phyloP scores from a whole-genome alignment of 2,888 invertebrate species.

The Stenoptilia bipunctidactyla region DNA sequence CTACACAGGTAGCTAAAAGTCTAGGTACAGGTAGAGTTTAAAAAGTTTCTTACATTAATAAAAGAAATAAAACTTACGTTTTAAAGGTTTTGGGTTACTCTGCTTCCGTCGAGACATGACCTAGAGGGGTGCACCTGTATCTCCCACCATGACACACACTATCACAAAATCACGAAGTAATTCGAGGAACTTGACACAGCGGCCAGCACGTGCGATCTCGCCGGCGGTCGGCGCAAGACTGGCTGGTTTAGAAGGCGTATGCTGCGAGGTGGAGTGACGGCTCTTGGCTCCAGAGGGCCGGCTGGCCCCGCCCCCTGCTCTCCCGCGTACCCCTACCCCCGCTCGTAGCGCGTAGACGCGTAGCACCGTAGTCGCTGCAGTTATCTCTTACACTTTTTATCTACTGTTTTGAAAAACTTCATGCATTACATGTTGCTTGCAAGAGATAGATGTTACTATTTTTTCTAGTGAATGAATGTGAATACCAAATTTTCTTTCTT shows the following conservation, averaged over 20 bases:
- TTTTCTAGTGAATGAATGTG: no score
- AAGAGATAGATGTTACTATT: no score
- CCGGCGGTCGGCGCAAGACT: conserved; percentile 36
- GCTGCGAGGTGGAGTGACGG: background rate
- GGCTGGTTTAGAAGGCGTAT: conserved; percentile 7
- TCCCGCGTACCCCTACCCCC: conserved; percentile 18
- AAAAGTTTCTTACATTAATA: no score
- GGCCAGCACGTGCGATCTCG: conserved; percentile 23
- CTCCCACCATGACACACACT: conserved; percentile 51
- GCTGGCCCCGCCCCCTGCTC: conserved; percentile 30
- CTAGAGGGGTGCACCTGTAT: conserved; percentile 38
- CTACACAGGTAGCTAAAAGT: no score
- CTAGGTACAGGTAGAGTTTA: no score
- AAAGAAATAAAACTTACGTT: conserved; percentile 86
- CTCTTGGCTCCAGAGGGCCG: background rate
- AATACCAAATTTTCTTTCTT: no score
- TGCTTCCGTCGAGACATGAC: conserved; percentile 95
- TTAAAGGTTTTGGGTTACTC: conserved; percentile 95
- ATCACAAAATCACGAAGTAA: conserved; percentile 22
- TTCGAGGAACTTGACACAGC: conserved; percentile 16
- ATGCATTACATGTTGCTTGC: no score
- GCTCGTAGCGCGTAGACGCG: conserved; percentile 19
- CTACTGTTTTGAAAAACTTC: no score
- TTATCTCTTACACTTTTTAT: background rate
- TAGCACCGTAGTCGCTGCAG: conserved; percentile 23